Percentiles rank a stretch among this genome's conserved stretches.
Conservation (phyloP, 2,113 vertebrate genomes). For the Narcine bancroftii region DNA sequence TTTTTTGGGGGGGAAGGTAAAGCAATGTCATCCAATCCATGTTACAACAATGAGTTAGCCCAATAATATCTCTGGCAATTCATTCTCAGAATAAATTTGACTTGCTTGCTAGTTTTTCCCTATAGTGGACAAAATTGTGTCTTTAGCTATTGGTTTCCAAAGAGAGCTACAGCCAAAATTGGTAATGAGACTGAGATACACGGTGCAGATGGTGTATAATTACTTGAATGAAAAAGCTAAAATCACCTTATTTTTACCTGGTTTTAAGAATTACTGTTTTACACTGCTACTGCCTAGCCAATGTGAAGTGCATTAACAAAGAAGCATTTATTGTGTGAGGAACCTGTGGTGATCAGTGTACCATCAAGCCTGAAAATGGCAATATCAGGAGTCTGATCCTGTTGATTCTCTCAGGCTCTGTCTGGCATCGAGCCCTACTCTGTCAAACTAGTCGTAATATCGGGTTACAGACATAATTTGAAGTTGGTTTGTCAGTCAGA, state of each 20-base stretch:
- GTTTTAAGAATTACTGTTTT: neutral
- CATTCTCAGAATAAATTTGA: neutral
- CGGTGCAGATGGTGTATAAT: neutral
- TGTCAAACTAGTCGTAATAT: neutral
- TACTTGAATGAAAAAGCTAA: neutral
- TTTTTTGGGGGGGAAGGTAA: neutral
- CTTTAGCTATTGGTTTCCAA: neutral
- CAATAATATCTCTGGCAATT: neutral
- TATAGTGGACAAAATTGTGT: neutral
- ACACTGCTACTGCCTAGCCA: neutral
- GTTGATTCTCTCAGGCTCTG: neutral
- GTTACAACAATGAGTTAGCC: neutral
- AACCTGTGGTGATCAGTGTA: neutral
- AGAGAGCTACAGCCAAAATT: neutral
- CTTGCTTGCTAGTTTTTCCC: neutral
- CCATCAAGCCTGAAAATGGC: neutral
- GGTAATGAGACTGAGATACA: neutral
- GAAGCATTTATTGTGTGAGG: neutral
- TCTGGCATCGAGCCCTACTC: slow-evolving; percentile 1
- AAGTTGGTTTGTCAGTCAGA: slow-evolving; percentile 26
- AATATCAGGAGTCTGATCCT: neutral
- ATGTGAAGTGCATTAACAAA: neutral
- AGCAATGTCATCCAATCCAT: neutral
- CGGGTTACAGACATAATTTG: neutral
- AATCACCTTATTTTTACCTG: neutral